Evolutionary conservation across 2,888 invertebrate genomes (phyloP), one percentile per base, ranked within the genome.

Genomic region (Hyposoter didymator): DNA sequence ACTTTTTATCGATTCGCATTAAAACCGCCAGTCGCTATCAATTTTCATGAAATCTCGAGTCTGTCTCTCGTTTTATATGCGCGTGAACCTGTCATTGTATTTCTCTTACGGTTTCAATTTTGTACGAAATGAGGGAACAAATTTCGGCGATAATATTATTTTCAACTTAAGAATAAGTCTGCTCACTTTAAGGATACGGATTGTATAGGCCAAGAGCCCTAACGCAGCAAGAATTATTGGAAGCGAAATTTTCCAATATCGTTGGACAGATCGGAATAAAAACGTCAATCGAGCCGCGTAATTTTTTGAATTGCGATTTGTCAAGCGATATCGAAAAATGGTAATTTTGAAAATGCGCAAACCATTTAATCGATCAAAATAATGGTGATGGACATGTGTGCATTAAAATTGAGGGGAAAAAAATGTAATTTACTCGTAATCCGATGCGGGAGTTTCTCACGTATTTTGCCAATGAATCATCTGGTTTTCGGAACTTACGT

Each of bases 81-180:
- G 49, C 19, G 35, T 66, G n/a, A n/a, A 17, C 28, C n/a, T 64
- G 19, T 45, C 22, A 52, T 39, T 43, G 72, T 19, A 52, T 39
- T 72, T 67, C 39, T 66, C 62, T 28, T 62, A 10, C 59, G 12
- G 52, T 35, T 35, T 84, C 75, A 67, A 76, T 80, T 72, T 55
- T 72, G 45, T 75, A 75, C 75, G 80, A 80, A 74, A 74, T 79
- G 69, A 79, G 69, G 78, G 67, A 69, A n/a, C n/a, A 55, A 55
- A 55, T 22, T 55, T 22, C 55, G 55, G 19, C 7, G 22, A 55
- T 55, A 22, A 55, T 55, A 22, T 55, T 4, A 4, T 55, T 55
- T 28, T 59, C 28, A 28, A 28, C 4, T 14, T 6, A 14, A 28
- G 28, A 28, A 14, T 59, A 19, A 19, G 22, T 55, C 3, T 10